These are phyloP conservation scores for Okamejei kenojei DNA, from an alignment of 2,797 vertebrate species.

Conservation along the genomic window DNA sequence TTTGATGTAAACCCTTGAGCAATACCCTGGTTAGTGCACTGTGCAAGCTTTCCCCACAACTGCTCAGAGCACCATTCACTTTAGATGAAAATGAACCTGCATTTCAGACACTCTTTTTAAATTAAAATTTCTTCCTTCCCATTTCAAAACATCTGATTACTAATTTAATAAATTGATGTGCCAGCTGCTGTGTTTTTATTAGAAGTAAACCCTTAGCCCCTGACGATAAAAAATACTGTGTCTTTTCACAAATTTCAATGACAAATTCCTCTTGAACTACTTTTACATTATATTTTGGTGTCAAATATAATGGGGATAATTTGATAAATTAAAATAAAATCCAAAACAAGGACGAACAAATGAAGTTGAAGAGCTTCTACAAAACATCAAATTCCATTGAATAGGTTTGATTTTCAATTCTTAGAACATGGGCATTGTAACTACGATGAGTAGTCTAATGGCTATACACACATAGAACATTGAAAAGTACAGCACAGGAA, in stretches of 20 bases:
- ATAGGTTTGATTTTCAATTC: neutral
- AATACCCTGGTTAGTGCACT: neutral
- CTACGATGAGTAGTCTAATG: neutral
- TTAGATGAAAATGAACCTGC: neutral
- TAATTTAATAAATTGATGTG: neutral
- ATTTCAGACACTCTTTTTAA: neutral
- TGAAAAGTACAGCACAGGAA: no score
- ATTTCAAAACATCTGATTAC: neutral
- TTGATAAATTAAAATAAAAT: no score
- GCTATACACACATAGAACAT: neutral
- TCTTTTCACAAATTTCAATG: neutral
- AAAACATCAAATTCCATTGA: neutral
- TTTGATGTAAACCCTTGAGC: neutral
- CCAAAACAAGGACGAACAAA: no score
- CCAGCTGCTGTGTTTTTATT: neutral
- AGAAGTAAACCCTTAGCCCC: neutral
- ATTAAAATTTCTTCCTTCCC: neutral
- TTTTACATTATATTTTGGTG: neutral
- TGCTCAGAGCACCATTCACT: neutral
- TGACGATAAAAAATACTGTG: neutral
- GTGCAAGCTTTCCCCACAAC: neutral
- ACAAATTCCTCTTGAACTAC: neutral
- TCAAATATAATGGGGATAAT: no score
- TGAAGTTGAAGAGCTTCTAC: no score
- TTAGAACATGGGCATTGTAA: neutral